Evolutionary conservation across 2,888 invertebrate species (phyloP).

Genomic region (Lasioglossum morio): DNA sequence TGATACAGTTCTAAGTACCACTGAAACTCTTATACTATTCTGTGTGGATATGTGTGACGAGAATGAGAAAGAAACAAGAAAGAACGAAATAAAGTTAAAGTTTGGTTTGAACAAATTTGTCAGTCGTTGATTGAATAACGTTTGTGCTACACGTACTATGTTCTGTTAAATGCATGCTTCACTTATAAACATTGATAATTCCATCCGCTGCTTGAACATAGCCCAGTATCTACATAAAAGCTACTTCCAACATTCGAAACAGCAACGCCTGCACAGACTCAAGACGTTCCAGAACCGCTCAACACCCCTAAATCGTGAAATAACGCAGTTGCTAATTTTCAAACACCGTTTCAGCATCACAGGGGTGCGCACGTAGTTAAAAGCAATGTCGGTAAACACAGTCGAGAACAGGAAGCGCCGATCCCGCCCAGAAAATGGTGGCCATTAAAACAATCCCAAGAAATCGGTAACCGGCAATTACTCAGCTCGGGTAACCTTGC

Average conservation of each 20-base stretch:
- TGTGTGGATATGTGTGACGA: too few species aligned
- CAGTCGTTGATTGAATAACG: too few species aligned
- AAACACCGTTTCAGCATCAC: neutral
- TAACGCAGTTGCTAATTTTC: neutral
- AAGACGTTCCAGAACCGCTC: neutral
- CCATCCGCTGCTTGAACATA: neutral
- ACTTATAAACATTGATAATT: too few species aligned
- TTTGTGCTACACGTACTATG: too few species aligned
- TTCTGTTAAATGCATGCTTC: too few species aligned
- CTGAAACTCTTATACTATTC: neutral
- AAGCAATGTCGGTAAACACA: neutral
- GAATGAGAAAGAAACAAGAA: too few species aligned
- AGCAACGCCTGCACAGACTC: neutral
- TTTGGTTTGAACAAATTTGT: too few species aligned
- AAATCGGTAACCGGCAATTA: conserved; percentile 45
- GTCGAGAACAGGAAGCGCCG: neutral
- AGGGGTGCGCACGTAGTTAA: neutral
- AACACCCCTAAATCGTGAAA: neutral
- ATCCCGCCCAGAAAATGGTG: neutral
- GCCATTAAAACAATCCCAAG: conserved; percentile 9
- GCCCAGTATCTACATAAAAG: neutral
- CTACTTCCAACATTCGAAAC: neutral
- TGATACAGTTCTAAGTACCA: neutral
- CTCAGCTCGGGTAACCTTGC: neutral
- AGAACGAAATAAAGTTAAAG: too few species aligned